Evolutionary conservation across 2,888 invertebrate genomes (phyloP).

Genomic region (Bruchidius siliquastri): DNA sequence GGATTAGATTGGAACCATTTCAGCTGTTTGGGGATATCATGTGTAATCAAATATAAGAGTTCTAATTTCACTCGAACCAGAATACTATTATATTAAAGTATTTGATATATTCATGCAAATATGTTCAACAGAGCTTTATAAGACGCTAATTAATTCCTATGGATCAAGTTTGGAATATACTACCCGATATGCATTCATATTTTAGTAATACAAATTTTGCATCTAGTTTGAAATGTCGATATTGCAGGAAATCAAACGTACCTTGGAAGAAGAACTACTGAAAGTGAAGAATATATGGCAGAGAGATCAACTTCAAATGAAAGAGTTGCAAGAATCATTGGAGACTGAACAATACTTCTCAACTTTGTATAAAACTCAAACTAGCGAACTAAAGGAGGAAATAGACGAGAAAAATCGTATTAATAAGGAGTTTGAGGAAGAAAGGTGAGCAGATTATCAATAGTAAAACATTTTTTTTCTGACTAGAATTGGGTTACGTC

Average conservation of each 20-base stretch:
- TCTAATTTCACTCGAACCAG: too few species aligned
- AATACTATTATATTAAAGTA: too few species aligned
- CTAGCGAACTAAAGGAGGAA: slow-evolving; percentile 85
- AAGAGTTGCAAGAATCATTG: slow-evolving; percentile 89
- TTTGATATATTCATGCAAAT: too few species aligned
- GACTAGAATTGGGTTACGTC: too few species aligned
- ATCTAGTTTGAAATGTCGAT: not conserved
- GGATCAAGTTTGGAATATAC: too few species aligned
- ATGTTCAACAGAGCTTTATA: too few species aligned
- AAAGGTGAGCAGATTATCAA: slow-evolving; percentile 50
- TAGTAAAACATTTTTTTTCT: too few species aligned
- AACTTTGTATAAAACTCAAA: slow-evolving; percentile 89
- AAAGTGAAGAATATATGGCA: slow-evolving; percentile 64
- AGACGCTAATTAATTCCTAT: too few species aligned
- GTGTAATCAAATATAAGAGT: too few species aligned
- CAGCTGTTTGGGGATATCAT: too few species aligned
- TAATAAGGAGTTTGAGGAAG: slow-evolving; percentile 82
- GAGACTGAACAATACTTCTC: slow-evolving; percentile 96
- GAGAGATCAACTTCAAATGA: slow-evolving; percentile 60
- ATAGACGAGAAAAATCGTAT: slow-evolving; percentile 77
- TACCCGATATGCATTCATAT: not conserved
- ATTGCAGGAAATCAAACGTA: slow-evolving; percentile 61
- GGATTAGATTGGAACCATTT: too few species aligned
- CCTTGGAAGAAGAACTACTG: slow-evolving; percentile 71
- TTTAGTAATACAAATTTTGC: slow-evolving; percentile 7